A percentile compares a stretch with the other conserved stretches of the same genome.
phyloP scores from a whole-genome alignment of 2,888 invertebrate species.

The Psylliodes chrysocephalus region DNA sequence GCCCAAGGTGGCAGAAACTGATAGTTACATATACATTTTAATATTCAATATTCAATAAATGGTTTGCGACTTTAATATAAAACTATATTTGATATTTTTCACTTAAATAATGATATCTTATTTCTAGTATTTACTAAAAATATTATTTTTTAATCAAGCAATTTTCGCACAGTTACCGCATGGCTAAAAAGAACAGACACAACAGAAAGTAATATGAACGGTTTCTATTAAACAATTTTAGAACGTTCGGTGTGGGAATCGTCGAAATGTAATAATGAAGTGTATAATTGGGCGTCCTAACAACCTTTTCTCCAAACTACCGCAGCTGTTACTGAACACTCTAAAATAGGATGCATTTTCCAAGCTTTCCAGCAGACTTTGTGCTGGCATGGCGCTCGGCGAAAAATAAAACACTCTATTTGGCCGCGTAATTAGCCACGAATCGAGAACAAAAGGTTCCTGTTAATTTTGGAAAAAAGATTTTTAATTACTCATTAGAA shows the following conservation, averaged over 20 bases:
- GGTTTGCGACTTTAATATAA: no score
- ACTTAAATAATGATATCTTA: no score
- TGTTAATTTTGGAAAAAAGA: slow-evolving; percentile 50
- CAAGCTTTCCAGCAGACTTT: slow-evolving; percentile 14
- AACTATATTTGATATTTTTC: no score
- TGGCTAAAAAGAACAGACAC: no score
- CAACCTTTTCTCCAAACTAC: slow-evolving; percentile 49
- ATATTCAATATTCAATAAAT: no score
- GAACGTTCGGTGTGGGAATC: slow-evolving; percentile 32
- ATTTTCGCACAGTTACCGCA: no score
- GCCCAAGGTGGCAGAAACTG: no score
- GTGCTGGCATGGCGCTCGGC: slow-evolving; percentile 17
- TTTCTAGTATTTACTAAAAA: no score
- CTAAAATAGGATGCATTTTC: slow-evolving; percentile 46
- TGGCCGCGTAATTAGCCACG: slow-evolving; percentile 52
- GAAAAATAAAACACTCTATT: slow-evolving; percentile 42
- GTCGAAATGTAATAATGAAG: slow-evolving; percentile 56
- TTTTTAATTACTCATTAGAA: slow-evolving; percentile 52
- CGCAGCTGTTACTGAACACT: slow-evolving; percentile 53
- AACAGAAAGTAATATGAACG: no score
- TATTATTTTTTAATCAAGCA: no score
- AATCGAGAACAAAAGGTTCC: slow-evolving; percentile 53
- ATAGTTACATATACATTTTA: no score
- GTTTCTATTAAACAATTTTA: slow-evolving; percentile 9
- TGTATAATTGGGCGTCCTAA: slow-evolving; percentile 53